These are phyloP conservation scores for Anas platyrhynchos DNA, from an alignment of 2,113 vertebrate genomes.

Conservation along the genomic window DNA sequence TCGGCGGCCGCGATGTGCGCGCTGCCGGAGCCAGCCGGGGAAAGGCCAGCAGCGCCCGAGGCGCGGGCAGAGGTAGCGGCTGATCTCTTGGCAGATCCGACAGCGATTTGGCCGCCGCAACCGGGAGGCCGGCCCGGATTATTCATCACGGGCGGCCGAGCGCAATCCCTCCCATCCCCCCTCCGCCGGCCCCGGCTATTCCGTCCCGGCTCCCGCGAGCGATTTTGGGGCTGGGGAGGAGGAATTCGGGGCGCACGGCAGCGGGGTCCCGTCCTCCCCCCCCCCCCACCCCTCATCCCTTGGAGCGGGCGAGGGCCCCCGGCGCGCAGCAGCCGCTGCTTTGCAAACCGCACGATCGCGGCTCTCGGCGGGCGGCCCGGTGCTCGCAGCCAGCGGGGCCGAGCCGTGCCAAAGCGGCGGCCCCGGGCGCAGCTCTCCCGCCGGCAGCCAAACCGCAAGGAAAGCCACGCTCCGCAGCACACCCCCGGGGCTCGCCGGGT, in stretches of 20 bases:
- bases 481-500: not conserved
- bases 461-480: not conserved
- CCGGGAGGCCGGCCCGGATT: slow-evolving; percentile 28
- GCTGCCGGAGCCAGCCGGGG: not conserved
- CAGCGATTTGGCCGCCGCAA: not conserved
- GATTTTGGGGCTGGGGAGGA: not conserved
- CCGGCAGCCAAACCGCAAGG: not conserved
- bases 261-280: not conserved
- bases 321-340: not conserved
- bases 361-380: not conserved
- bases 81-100: slow-evolving; percentile 4
- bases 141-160: slow-evolving; percentile 12
- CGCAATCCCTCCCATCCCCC: not conserved
- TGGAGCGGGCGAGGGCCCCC: not conserved
- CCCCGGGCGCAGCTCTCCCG: not conserved
- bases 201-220: slow-evolving; percentile 6
- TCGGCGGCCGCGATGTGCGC: not conserved
- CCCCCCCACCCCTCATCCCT: not conserved
- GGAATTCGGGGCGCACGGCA: not conserved
- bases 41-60: slow-evolving; percentile 32
- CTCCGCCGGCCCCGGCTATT: not conserved
- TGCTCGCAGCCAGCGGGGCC: not conserved
- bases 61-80: slow-evolving; percentile 33
- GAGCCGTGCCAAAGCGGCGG: not conserved
- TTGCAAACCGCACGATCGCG: not conserved